A percentile compares a stretch with the other conserved stretches of the same genome.
Evolutionary conservation across 1,140 invertebrate species (phyloP).

Genomic region (Drosophila leontia): DNA sequence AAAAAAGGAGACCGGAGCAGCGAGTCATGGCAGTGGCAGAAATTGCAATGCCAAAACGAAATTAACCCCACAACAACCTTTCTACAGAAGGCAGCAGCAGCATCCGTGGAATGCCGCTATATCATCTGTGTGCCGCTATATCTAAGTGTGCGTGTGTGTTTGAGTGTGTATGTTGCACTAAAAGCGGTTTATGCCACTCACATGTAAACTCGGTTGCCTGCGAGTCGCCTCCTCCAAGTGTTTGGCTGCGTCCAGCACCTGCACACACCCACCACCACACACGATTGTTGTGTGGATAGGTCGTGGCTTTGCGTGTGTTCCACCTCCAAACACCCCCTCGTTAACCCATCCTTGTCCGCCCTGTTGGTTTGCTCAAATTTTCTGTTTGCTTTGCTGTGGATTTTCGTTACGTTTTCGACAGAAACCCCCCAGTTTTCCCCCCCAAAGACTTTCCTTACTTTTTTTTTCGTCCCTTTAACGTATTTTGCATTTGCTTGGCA

Average conservation of each 20-base stretch:
- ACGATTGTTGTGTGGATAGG: conserved; percentile 82
- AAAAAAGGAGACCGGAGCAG: neutral
- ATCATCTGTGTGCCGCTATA: neutral
- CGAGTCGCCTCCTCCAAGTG: conserved; percentile 41
- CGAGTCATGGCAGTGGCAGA: conserved; percentile 22
- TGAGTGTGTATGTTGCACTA: conserved; percentile 52
- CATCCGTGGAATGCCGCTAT: conserved; percentile 25
- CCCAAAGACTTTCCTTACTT: conserved; percentile 26
- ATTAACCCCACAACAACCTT: conserved; percentile 72
- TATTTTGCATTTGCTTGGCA: conserved; percentile 73
- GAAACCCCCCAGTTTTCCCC: conserved; percentile 6
- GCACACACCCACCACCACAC: conserved; percentile 47
- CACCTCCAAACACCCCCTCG: conserved; percentile 6
- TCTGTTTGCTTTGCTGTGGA: conserved; percentile 76
- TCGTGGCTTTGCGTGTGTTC: conserved; percentile 65
- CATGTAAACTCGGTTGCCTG: conserved; percentile 58
- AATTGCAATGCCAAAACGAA: conserved; percentile 74
- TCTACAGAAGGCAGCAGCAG: conserved; percentile 51
- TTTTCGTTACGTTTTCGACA: conserved; percentile 75
- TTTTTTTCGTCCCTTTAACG: conserved; percentile 50
- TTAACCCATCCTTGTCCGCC: conserved; percentile 23
- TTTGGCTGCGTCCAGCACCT: conserved; percentile 52
- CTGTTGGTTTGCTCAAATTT: conserved; percentile 60
- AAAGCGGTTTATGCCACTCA: conserved; percentile 80
- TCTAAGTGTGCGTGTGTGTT: conserved; percentile 6